Base-by-base conservation (phyloP, 1,140 invertebrate species). In the Artemia franciscana region DNA sequence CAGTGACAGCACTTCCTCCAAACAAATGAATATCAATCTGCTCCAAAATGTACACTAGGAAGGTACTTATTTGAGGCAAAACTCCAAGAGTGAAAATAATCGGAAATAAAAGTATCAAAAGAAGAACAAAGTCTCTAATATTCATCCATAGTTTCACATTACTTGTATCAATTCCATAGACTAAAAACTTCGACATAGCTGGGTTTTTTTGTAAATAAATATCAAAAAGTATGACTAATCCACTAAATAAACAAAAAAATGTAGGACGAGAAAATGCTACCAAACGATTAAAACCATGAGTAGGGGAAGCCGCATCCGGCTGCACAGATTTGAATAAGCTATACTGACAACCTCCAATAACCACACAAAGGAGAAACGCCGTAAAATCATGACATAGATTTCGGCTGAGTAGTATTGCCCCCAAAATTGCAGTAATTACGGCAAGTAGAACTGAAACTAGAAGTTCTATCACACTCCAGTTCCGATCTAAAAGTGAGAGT, bases 271-370 rank as follows among this genome's bases (percentile, higher is more conserved):
- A 80, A 66, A 93, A 96, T 25, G 91, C 85, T 24, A 97, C 90
- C 62, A 97, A 84, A 67, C 90, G 84, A 74, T 99, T 98, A 71
- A 94, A 98, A 2, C 95, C 94, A 73, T 98, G 94, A 15, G 93
- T 93, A 0, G 95, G 94, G 4, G 93, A 98, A 0, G 94, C 86
- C 0, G 94, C 91, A 76, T 99, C 95, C 1, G 95, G 95, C 70
- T 99, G 95, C 3, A 98, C 95, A 73, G 91, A 96, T 76, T 98
- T 98, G 15, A 99, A 75, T 58, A 99, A 75, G 0, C 93, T 98
- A 73, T 98, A 98, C 72, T 98, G 93, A 71, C 91, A 94, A 7
- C 91, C 85, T 9, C 93, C 93, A 57, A 97, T 91, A 24, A 97
- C 87, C 67, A 95, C 90, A 75, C 93, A 97, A 72, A 98, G 93